Conservation (phyloP, 64 coral and sea anemone species). For the Orbicella faveolata region DNA sequence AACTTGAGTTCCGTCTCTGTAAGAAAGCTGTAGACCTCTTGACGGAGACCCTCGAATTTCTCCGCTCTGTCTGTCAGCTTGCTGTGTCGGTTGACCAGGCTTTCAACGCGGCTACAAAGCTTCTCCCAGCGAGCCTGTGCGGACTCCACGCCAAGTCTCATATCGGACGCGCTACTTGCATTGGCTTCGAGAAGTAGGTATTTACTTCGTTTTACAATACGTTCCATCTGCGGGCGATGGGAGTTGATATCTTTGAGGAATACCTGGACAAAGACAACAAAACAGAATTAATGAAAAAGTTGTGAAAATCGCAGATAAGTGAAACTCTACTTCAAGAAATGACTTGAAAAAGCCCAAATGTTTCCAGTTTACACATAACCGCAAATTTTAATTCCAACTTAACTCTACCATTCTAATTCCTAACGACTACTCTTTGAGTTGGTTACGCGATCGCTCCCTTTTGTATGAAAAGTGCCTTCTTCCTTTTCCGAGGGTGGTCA, state of each 20-base stretch:
- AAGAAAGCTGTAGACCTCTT: constrained; percentile 31
- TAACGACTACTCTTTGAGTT: too few species aligned
- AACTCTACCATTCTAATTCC: too few species aligned
- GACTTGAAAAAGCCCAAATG: too few species aligned
- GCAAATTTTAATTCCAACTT: too few species aligned
- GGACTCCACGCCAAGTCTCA: constrained; percentile 66
- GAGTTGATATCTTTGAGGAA: constrained; percentile 73
- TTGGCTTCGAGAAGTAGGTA: constrained; percentile 70
- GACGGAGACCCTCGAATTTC: constrained; percentile 36
- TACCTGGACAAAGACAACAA: constrained; percentile 20
- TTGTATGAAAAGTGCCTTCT: too few species aligned
- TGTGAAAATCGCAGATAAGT: too few species aligned
- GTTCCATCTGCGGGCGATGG: constrained; percentile 73
- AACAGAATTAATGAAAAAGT: neutral
- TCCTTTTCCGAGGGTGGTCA: too few species aligned
- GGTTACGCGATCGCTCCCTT: too few species aligned
- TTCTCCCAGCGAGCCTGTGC: constrained; percentile 54
- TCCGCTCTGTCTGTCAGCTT: constrained; percentile 59
- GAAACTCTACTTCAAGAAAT: too few species aligned
- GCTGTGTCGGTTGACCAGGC: constrained; percentile 54
- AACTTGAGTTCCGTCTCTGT: constrained; percentile 62
- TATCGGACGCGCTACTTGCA: constrained; percentile 40
- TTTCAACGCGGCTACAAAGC: constrained; percentile 49
- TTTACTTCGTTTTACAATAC: constrained; percentile 76
- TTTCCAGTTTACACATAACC: too few species aligned